phyloP scores from a whole-genome alignment of 2,888 invertebrate species.

The Phytoseiulus persimilis region DNA sequence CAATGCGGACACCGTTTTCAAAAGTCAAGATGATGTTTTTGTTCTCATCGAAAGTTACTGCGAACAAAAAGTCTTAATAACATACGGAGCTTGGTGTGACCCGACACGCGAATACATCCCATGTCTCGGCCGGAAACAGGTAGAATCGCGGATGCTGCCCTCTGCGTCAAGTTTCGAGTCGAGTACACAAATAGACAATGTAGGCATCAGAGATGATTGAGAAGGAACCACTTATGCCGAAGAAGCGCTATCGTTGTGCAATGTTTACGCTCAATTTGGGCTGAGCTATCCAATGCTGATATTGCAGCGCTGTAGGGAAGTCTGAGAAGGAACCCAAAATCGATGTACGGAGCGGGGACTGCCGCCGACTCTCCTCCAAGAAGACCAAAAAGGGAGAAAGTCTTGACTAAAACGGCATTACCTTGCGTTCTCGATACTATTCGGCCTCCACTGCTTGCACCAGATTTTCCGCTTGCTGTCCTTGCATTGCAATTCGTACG shows the following conservation, averaged over 20 bases:
- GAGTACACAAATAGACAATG: too few species aligned
- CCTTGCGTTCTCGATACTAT: constrained; percentile 29
- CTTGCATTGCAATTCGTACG: constrained; percentile 7
- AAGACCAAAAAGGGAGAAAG: not conserved
- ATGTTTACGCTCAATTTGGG: too few species aligned
- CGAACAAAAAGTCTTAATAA: not conserved
- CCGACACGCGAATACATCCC: too few species aligned
- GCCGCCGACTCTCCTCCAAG: not conserved
- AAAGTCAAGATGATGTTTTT: not conserved
- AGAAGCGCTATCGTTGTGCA: too few species aligned
- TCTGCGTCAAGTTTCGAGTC: too few species aligned
- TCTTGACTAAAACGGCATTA: not conserved
- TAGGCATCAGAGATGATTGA: too few species aligned
- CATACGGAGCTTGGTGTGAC: not conserved
- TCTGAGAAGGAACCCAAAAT: too few species aligned
- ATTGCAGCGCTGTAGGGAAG: too few species aligned
- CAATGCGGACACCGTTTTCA: not conserved
- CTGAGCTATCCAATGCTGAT: too few species aligned
- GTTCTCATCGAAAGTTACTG: not conserved
- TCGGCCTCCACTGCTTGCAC: constrained; percentile 30
- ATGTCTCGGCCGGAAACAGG: too few species aligned
- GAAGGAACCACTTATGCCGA: too few species aligned
- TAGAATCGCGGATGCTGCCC: too few species aligned
- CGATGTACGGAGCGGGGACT: not conserved
- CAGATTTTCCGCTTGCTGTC: constrained; percentile 12